Evolutionary conservation across 2,797 vertebrate species (phyloP), one percentile per base, ranked within the genome.

Genomic region (Gadopsis bispinosus): DNA sequence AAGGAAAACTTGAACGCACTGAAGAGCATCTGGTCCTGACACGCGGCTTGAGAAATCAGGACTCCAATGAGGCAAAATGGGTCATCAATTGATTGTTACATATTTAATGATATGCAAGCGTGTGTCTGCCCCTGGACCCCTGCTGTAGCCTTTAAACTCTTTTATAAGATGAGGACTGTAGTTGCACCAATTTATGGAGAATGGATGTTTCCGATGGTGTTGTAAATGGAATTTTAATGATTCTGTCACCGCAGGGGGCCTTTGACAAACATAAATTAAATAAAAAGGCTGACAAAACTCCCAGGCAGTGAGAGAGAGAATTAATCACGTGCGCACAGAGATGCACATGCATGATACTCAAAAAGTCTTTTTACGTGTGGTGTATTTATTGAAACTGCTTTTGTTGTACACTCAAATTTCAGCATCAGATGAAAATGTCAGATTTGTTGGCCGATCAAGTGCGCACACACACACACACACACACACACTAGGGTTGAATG

Each of bases 11-110:
- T 55, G 45, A 66, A 77, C 69, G 16, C 7, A 9, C n/a, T 55
- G 14, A 66, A 53, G 14, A 58, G 33, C 4, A 33, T 22, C 12
- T 51, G 33, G 33, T 61, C 17, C 31, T 47, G 26, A 61, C 31
- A 33, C 39, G 26, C 37, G 45, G 17, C 31, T 17, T 48, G 6
- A 69, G 3, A 70, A 83, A 76, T 1, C 55, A 29, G 63, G 37
- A 55, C 69, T 64, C 29, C 53, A 70, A 43, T 13, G 37, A 55
- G 60, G 22, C 10, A 66, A 85, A 88, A 66, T 79, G 17, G 84
- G 83, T 79, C 80, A 73, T n/a, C 33, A 26, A 16, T 50, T 54
- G 48, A 79, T 74, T 77, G 1, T 26, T 53, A 53, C 39, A 19
- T 22, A 47, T 74, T 63, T 61, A 54, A 26, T 26, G 26, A 26